Evolutionary conservation across 2,888 invertebrate genomes (phyloP), one percentile per base, ranked within the genome.

Genomic region (Aricia artaxerxes): DNA sequence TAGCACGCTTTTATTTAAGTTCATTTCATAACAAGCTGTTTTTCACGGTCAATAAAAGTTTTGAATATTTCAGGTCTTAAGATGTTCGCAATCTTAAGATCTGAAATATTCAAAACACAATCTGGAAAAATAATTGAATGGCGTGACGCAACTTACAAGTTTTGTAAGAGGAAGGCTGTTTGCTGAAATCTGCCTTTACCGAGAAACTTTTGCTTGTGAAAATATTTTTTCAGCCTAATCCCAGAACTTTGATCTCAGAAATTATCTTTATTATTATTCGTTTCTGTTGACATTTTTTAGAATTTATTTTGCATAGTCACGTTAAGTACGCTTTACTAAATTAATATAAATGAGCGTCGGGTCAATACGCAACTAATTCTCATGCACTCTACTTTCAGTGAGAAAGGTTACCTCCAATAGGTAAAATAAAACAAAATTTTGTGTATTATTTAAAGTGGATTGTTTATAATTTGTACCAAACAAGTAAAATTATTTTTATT

Each of bases 91-190:
- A 57, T 57, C 24, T 64, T 64, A 24, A 9, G 24, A 31, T 75
- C 75, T 75, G 53, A 75, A 76, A 76, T 76, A 76, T 57, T 57
- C 76, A 76, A 35, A 76, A 76, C 76, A 76, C 76, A 76, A 76
- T 76, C 76, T 57, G 53, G 53, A 76, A 57, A 76, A 76, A 76
- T 76, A 76, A 76, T 76, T 76, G 76, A 76, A 76, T 57, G 76
- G 76, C 76, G 53, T 57, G 31, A 44, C 53, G 49, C 75, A 35
- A 57, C 53, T 76, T 76, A 76, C 57, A 76, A 76, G 57, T 76
- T 76, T 76, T 7, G 53, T 76, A 57, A 57, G 76, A 53, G 31
- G 11, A 76, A 76, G 57, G 53, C 57, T 76, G 53, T 76, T 76
- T 57, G 35, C 53, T 57, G 35, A 76, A 76, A 57, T 35, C 7